Evolutionary conservation across 1,140 invertebrate species (phyloP).

Genomic region (Zaprionus africanus): DNA sequence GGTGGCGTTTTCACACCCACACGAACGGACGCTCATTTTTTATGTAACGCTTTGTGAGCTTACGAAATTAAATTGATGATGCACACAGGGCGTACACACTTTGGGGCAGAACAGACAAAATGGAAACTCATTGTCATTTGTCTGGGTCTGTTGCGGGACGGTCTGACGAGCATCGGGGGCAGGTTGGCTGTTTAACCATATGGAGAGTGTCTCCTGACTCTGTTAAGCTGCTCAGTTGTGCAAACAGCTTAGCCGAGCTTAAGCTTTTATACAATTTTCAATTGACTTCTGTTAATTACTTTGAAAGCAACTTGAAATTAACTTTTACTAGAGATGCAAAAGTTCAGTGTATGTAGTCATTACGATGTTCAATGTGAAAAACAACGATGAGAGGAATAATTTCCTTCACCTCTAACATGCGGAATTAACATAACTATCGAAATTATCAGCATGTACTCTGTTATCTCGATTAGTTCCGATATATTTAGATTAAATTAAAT

Average conservation of each 20-base stretch:
- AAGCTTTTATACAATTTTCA: slow-evolving; percentile 71
- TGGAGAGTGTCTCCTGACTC: slow-evolving; percentile 44
- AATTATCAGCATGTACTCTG: not conserved
- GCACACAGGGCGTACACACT: slow-evolving; percentile 46
- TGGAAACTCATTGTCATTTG: slow-evolving; percentile 61
- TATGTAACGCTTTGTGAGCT: slow-evolving; percentile 73
- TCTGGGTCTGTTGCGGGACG: slow-evolving; percentile 13
- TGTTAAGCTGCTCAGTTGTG: slow-evolving; percentile 25
- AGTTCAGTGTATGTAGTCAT: too few relatives aligned
- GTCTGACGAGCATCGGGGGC: not conserved
- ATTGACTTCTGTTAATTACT: slow-evolving; percentile 80
- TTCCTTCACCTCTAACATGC: too few relatives aligned
- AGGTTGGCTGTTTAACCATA: slow-evolving; percentile 39
- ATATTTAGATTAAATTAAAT: too few relatives aligned
- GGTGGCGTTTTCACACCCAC: slow-evolving; percentile 69
- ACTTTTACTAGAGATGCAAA: too few relatives aligned
- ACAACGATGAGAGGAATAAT: too few relatives aligned
- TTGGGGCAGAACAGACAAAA: slow-evolving; percentile 49
- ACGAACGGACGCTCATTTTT: slow-evolving; percentile 67
- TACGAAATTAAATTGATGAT: slow-evolving; percentile 81
- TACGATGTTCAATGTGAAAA: too few relatives aligned
- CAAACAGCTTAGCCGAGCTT: slow-evolving; percentile 51
- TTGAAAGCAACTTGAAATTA: not conserved
- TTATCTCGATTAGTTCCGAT: not conserved
- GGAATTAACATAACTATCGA: not conserved